Conservation (phyloP, 2,113 vertebrate genomes). For the Elephas maximus region DNA sequence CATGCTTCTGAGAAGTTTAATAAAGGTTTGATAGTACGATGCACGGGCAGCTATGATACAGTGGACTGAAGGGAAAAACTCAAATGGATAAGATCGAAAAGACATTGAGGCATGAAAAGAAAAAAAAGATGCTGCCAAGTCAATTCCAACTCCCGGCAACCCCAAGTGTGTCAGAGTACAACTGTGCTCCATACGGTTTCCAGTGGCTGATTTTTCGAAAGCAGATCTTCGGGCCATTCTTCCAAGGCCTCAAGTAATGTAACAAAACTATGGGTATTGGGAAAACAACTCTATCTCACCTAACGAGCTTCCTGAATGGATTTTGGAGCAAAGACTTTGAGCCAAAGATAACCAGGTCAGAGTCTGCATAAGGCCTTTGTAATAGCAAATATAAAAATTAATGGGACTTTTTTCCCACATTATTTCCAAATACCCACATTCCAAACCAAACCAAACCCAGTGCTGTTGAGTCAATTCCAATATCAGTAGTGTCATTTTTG, state of each 20-base stretch:
- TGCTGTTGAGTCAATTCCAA: too few species aligned
- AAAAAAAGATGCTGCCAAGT: not conserved
- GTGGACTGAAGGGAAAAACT: not conserved
- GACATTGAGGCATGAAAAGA: not conserved
- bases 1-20: slow-evolving; percentile 1
- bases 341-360: not conserved
- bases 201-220: not conserved
- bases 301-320: not conserved
- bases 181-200: not conserved
- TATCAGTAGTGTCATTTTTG: not conserved
- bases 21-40: slow-evolving; percentile 19
- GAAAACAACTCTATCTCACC: not conserved
- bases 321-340: not conserved
- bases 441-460: too few species aligned
- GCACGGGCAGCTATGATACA: not conserved
- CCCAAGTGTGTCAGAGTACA: not conserved
- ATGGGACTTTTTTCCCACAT: not conserved
- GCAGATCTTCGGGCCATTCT: not conserved
- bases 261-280: not conserved
- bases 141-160: too few species aligned
- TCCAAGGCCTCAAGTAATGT: not conserved
- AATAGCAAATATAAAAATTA: not conserved
- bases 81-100: not conserved
- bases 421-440: not conserved
- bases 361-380: not conserved